Conservation (phyloP, 2,797 vertebrate genomes). For the Epinephelus malabaricus region DNA sequence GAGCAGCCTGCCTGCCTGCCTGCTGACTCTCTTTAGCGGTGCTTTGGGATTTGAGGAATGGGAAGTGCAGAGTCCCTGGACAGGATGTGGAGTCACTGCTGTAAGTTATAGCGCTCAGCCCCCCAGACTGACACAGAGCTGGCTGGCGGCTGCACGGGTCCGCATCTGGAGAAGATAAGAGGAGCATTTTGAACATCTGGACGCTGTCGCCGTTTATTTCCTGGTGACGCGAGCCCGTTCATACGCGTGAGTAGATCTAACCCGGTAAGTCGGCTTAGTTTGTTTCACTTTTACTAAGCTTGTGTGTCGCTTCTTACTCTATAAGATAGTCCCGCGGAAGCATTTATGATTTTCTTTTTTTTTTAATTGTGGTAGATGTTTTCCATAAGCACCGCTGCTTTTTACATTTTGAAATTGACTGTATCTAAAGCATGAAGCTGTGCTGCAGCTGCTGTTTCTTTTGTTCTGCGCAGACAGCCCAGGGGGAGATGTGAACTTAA, state of each 20-base stretch:
- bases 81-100: conserved; percentile 79
- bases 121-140: conserved; percentile 23
- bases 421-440: neutral
- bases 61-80: conserved; percentile 74
- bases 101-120: conserved; percentile 31
- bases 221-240: conserved; percentile 9
- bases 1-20: conserved; percentile 1
- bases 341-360: conserved; percentile 1
- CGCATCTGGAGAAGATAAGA: conserved; percentile 48
- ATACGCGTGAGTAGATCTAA: neutral
- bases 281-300: neutral
- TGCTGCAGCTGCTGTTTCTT: conserved; percentile 29
- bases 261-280: conserved; percentile 50
- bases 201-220: conserved; percentile 12
- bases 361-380: neutral
- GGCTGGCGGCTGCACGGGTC: conserved; percentile 31
- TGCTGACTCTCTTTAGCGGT: conserved; percentile 1
- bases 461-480: conserved; percentile 61
- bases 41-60: conserved; percentile 72
- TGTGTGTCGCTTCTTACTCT: neutral
- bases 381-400: neutral
- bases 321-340: neutral
- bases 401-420: neutral
- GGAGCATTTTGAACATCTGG: conserved; percentile 46
- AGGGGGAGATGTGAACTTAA: conserved; percentile 61